Evolutionary conservation across 92 coral and sea anemone species (phyloP), one percentile per base, ranked within the genome.

Genomic region (Zoanthus gigantus): DNA sequence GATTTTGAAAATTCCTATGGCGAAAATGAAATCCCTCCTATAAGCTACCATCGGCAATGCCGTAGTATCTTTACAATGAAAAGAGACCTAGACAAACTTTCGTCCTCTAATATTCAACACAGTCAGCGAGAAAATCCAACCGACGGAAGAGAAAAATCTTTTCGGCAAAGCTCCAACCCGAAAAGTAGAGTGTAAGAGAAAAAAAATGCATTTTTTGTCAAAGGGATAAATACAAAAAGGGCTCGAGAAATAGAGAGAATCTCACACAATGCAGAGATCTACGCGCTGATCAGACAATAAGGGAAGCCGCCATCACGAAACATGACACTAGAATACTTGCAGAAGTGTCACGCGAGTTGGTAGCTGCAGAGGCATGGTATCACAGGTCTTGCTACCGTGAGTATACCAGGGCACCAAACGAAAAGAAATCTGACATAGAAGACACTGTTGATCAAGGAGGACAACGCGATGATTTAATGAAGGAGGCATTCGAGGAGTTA

Each of bases 61-160:
- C 91, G 89, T 63, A 88, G 91, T 69, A 7, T 88, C 58, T 91
- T 91, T 54, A 88, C 93, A 60, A 88, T 91, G 94, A 88, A 91
- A 73, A 91, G 88, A 67, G 66, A 83, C 54, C 79, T 88, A 84
- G 92, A 91, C 48, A 88, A 79, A 71, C 13, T 82, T 52, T 76
- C 78, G 48, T 66, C 44, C 53, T 15, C 61, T 52, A 32, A 66
- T 30, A 63, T 68, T 48, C 45, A 88, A 11, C 86, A 60, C 17
- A 84, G 76, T 54, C 58, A 46, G 76, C 60, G 60, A 54, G 60
- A 54, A 54, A 54, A 54, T 54, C 60, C 60, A 54, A 54, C 7
- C 60, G 57, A 50, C 72, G 63, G n/a, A 79, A 75, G 88, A 76
- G 73, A 74, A 58, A 50, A 65, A 28, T 91, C 89, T 63, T 82